Conservation (phyloP, 1,140 invertebrate species). For the Drosophila kikkawai region DNA sequence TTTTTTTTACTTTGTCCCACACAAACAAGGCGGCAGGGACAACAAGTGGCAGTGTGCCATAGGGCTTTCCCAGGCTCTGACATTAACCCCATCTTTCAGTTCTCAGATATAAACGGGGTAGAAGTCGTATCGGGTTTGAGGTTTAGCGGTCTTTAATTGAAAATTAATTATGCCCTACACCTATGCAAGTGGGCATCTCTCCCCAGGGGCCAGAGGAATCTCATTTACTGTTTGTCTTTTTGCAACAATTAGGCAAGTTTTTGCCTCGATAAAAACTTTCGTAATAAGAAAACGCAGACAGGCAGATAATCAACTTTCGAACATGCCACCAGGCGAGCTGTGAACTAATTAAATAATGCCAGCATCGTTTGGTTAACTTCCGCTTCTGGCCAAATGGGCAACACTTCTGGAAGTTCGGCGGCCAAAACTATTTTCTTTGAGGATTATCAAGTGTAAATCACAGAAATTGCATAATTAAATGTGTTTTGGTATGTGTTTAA, state of each 20-base stretch:
- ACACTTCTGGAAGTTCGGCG: neutral
- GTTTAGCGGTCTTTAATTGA: conserved; percentile 54
- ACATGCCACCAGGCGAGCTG: neutral
- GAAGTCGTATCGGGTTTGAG: conserved; percentile 12
- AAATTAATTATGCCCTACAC: conserved; percentile 58
- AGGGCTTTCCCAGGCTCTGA: neutral
- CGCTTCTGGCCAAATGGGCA: conserved; percentile 21
- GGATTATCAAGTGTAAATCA: conserved; percentile 2
- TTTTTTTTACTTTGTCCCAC: conserved; percentile 35
- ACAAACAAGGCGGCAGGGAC: conserved; percentile 21
- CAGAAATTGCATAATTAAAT: conserved; percentile 9
- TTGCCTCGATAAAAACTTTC: conserved; percentile 33
- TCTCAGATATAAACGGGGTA: neutral
- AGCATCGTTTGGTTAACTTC: conserved; percentile 13
- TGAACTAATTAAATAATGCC: conserved; percentile 41
- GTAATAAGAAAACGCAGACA: conserved; percentile 18
- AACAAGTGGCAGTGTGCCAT: conserved; percentile 34
- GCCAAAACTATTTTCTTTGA: conserved; percentile 24
- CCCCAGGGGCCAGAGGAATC: neutral
- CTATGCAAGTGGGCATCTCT: conserved; percentile 9
- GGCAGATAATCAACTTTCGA: conserved; percentile 27
- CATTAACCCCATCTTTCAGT: neutral
- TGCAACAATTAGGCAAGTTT: conserved; percentile 40
- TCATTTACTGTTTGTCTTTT: conserved; percentile 15
- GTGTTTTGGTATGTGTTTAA: conserved; percentile 1